Evolutionary conservation across 2,113 vertebrate species (phyloP).

Genomic region (Galbula dea): DNA sequence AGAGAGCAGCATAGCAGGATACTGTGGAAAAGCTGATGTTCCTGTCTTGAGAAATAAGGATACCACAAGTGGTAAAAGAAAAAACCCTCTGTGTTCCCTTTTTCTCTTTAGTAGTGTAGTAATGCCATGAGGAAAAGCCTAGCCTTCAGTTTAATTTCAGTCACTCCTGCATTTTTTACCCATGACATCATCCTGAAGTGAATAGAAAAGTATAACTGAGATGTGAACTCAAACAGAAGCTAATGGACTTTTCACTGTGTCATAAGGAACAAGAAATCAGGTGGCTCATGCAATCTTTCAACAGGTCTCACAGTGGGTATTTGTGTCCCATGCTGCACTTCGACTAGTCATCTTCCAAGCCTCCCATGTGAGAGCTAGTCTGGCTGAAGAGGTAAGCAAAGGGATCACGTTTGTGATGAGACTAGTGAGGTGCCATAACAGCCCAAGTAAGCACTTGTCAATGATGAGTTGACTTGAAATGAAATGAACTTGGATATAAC

Average conservation of each 20-base stretch:
- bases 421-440: background rate
- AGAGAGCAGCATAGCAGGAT: background rate
- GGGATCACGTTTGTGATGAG: rapidly evolving
- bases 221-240: conserved; percentile 5
- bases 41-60: conserved; percentile 1
- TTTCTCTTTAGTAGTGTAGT: background rate
- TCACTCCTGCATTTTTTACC: background rate
- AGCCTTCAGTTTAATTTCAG: conserved; percentile 9
- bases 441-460: background rate
- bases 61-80: background rate
- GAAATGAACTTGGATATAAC: background rate
- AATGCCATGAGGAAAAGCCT: background rate
- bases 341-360: background rate
- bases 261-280: conserved; percentile 1
- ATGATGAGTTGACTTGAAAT: background rate
- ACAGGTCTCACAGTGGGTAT: background rate
- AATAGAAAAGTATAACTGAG: conserved; percentile 11
- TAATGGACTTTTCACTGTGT: background rate
- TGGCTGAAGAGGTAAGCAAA: background rate
- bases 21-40: conserved; percentile 7
- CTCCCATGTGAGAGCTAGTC: background rate
- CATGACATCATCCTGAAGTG: conserved; percentile 6
- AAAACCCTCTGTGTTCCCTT: background rate
- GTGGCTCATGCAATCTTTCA: background rate
- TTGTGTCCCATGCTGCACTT: background rate